Percentiles rank a stretch among this genome's conserved stretches.
These are phyloP conservation scores for Colossoma macropomum DNA, from an alignment of 2,113 vertebrate genomes.

Conservation along the genomic window DNA sequence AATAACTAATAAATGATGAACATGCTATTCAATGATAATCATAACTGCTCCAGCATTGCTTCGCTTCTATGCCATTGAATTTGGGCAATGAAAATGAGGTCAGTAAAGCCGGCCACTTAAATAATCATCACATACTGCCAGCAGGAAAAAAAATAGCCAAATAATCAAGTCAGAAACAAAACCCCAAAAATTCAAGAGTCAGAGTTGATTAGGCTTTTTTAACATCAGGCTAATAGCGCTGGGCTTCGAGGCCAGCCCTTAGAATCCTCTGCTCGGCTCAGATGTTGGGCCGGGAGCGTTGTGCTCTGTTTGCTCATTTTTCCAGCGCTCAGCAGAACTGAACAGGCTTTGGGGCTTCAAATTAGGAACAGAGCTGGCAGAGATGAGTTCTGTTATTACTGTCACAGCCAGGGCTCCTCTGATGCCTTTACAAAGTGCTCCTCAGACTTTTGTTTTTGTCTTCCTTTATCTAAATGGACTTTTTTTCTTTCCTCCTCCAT, in stretches of 20 bases:
- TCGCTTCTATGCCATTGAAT: background rate
- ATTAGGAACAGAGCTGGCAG: constrained; percentile 36
- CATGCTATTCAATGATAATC: background rate
- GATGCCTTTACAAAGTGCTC: constrained; percentile 12
- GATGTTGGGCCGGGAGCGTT: background rate
- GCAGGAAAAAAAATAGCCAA: background rate
- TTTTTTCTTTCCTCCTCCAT: background rate
- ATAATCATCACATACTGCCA: constrained; percentile 2
- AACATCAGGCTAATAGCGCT: constrained; percentile 7
- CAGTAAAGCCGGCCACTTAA: background rate
- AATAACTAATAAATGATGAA: background rate
- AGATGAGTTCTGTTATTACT: constrained; percentile 28
- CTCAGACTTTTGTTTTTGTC: constrained; percentile 25
- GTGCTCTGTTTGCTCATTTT: constrained; percentile 14
- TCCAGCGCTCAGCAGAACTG: constrained; percentile 25
- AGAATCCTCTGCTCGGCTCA: constrained; percentile 12
- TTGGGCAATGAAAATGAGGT: constrained; percentile 8
- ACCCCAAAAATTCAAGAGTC: constrained; percentile 24
- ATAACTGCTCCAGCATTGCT: background rate
- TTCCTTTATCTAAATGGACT: constrained; percentile 33
- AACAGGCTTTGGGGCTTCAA: constrained; percentile 8
- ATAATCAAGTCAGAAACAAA: constrained; percentile 12
- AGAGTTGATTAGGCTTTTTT: constrained; percentile 17
- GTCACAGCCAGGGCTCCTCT: background rate
- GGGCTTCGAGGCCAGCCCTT: background rate